These are phyloP conservation scores for Macrocentrus cingulum DNA, from an alignment of 1,140 invertebrate species.

Conservation along the genomic window DNA sequence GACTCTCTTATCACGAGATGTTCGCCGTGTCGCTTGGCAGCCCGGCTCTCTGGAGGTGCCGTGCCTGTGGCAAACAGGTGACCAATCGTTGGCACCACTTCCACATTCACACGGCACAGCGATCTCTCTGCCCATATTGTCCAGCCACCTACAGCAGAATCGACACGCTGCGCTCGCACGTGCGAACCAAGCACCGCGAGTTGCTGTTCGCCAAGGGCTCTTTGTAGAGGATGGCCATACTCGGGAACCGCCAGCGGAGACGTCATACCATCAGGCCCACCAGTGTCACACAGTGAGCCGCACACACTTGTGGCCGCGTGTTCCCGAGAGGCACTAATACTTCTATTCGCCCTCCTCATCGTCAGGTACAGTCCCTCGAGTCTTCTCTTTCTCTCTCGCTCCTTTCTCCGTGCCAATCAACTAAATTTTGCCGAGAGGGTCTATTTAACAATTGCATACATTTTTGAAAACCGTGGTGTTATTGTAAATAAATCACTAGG, in stretches of 20 bases:
- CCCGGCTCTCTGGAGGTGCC: constrained; percentile 74
- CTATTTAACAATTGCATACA: too few relatives aligned
- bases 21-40: constrained; percentile 70
- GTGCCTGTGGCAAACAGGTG: constrained; percentile 80
- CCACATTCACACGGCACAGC: constrained; percentile 77
- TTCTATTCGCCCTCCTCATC: too few relatives aligned
- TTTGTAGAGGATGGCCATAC: constrained; percentile 47
- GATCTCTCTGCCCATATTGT: constrained; percentile 80
- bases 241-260: constrained; percentile 44
- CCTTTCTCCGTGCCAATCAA: neutral
- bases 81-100: constrained; percentile 86
- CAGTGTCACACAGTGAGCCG: constrained; percentile 17
- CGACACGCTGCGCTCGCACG: constrained; percentile 76
- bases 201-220: constrained; percentile 55
- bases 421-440: too few relatives aligned
- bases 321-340: neutral
- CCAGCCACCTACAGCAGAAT: constrained; percentile 82
- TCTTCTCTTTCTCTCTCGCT: constrained; percentile 8
- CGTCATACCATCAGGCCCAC: constrained; percentile 28
- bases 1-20: constrained; percentile 78
- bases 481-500: too few relatives aligned
- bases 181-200: constrained; percentile 73
- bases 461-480: neutral
- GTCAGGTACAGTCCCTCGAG: constrained; percentile 3
- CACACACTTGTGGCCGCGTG: neutral